phyloP scores from a whole-genome alignment of 2,113 vertebrate species.

The Rallus limicola region DNA sequence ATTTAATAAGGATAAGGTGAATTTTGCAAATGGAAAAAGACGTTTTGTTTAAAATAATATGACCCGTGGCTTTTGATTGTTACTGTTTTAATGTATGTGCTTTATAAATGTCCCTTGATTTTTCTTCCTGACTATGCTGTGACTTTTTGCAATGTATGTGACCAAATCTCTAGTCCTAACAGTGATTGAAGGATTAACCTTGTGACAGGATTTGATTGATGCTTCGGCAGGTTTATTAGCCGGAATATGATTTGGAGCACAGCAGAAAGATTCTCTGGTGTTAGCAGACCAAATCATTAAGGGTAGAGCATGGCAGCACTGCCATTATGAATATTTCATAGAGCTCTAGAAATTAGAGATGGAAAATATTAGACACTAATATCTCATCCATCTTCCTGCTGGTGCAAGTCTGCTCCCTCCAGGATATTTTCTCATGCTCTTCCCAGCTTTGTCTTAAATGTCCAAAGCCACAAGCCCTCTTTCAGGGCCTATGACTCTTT shows the following conservation, averaged over 20 bases:
- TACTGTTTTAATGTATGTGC: not conserved
- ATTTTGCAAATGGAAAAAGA: not conserved
- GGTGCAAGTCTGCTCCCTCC: not conserved
- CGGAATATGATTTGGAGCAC: not conserved
- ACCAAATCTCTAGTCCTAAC: constrained; percentile 11
- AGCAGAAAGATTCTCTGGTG: not conserved
- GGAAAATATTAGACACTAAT: constrained; percentile 28
- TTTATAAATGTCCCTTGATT: not conserved
- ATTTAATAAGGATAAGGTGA: not conserved
- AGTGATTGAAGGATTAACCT: constrained; percentile 38
- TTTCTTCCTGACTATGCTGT: not conserved
- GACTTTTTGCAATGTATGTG: not conserved
- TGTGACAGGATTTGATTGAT: constrained; percentile 14
- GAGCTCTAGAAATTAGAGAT: constrained; percentile 5
- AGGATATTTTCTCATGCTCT: not conserved
- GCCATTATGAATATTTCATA: constrained; percentile 51
- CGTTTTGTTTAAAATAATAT: not conserved
- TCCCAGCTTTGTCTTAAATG: not conserved
- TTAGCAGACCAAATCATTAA: constrained; percentile 12
- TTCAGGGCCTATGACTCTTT: not conserved
- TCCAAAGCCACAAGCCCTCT: not conserved
- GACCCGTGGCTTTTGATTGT: not conserved
- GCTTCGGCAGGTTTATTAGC: constrained; percentile 51
- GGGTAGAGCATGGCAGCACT: not conserved
- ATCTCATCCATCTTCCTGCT: constrained; percentile 29